These are phyloP conservation scores for Sminthurides bifidus DNA, from an alignment of 1,140 invertebrate genomes.

Conservation along the genomic window DNA sequence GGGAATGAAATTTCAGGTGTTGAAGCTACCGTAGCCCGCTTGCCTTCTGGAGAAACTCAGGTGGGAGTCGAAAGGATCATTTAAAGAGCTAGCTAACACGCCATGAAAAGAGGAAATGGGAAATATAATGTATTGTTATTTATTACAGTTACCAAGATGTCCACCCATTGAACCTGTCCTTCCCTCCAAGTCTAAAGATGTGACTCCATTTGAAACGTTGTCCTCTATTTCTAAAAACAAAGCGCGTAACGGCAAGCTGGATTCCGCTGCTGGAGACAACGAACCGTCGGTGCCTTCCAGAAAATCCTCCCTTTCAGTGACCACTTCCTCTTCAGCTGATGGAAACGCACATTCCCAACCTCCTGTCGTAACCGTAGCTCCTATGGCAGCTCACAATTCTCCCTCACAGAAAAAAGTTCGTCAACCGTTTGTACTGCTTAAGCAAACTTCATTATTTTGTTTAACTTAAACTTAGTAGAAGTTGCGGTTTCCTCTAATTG, in stretches of 20 bases:
- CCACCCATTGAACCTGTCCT: slow-evolving; percentile 24
- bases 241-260: slow-evolving; percentile 2
- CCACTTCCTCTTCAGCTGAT: slow-evolving; percentile 1
- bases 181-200: background rate
- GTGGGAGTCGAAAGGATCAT: slow-evolving; percentile 2
- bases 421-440: no score
- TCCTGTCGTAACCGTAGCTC: slow-evolving; percentile 29
- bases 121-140: background rate
- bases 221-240: background rate
- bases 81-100: background rate
- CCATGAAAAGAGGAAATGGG: background rate
- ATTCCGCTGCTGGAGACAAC: background rate
- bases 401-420: slow-evolving; percentile 7
- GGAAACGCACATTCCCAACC: slow-evolving; percentile 6
- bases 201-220: background rate
- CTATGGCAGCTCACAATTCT: slow-evolving; percentile 24
- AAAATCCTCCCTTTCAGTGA: background rate
- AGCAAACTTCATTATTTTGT: no score
- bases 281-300: background rate
- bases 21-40: slow-evolving; percentile 60
- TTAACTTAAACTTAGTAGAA: slow-evolving; percentile 1
- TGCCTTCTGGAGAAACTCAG: slow-evolving; percentile 58
- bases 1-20: no score
- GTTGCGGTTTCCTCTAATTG: background rate
- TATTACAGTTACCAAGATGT: slow-evolving; percentile 26